These are phyloP conservation scores for Drosophila melanica DNA, from an alignment of 1,140 invertebrate species.

Conservation along the genomic window DNA sequence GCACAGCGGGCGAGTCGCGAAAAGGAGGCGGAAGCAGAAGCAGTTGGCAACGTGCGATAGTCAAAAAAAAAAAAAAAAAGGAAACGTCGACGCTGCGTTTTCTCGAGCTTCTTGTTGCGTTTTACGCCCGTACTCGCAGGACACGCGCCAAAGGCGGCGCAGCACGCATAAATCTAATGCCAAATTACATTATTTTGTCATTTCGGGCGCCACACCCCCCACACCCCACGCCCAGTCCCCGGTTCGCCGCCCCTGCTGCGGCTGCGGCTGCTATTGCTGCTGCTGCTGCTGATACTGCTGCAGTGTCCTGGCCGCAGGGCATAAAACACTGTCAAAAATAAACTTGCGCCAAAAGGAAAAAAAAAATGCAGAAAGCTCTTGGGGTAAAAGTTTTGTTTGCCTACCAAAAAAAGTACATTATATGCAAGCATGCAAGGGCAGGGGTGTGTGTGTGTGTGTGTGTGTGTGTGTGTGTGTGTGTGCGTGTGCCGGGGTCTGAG, in stretches of 20 bases:
- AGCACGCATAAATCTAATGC: constrained; percentile 81
- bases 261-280: constrained; percentile 19
- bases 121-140: constrained; percentile 11
- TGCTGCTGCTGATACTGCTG: constrained; percentile 30
- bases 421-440: constrained; percentile 64
- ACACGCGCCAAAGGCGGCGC: constrained; percentile 60
- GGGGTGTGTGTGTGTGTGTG: background rate
- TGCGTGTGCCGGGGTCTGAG: constrained; percentile 16
- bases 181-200: constrained; percentile 84
- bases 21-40: background rate
- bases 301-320: constrained; percentile 69
- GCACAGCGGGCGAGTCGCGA: constrained; percentile 6
- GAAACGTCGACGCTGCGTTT: constrained; percentile 75
- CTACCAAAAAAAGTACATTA: constrained; percentile 66
- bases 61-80: constrained; percentile 57
- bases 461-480: constrained; percentile 16
- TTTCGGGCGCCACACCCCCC: constrained; percentile 43
- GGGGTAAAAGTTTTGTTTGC: constrained; percentile 69
- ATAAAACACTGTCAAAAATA: constrained; percentile 81
- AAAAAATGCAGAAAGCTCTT: constrained; percentile 75
- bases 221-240: background rate
- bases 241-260: background rate
- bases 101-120: constrained; percentile 29
- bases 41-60: constrained; percentile 5
- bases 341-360: constrained; percentile 55